Evolutionary conservation across 2,113 vertebrate genomes (phyloP).

Genomic region (Phyllostomus hastatus): DNA sequence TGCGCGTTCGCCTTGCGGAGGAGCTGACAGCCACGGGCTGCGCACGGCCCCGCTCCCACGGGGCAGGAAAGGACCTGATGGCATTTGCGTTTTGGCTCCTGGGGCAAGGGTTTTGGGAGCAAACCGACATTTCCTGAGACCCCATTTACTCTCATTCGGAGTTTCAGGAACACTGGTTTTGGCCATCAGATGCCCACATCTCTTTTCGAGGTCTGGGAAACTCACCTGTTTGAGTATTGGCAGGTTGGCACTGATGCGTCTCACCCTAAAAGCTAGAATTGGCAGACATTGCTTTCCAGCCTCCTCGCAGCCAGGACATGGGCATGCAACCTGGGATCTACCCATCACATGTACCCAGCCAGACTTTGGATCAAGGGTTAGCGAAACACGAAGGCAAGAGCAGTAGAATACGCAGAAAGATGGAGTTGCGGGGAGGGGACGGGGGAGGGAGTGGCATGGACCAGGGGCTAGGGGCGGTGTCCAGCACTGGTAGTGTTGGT

Average conservation of each 20-base stretch:
- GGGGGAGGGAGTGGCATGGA: accelerated
- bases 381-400: background rate
- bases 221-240: background rate
- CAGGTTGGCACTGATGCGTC: background rate
- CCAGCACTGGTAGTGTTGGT: background rate
- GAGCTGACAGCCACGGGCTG: background rate
- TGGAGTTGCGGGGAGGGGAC: accelerated
- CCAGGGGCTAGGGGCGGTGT: background rate
- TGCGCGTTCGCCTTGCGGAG: background rate
- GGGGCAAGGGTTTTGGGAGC: accelerated
- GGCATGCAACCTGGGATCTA: background rate
- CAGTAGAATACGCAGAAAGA: background rate
- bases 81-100: background rate
- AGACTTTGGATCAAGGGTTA: background rate
- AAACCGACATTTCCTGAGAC: background rate
- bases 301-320: background rate
- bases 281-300: background rate
- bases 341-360: background rate
- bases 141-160: background rate
- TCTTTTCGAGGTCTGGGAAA: background rate
- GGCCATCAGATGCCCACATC: background rate
- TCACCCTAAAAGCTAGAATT: background rate
- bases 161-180: background rate
- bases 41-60: accelerated
- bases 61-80: background rate